Conservation (phyloP, 2,797 vertebrate species). For the Lagorchestes hirsutus region DNA sequence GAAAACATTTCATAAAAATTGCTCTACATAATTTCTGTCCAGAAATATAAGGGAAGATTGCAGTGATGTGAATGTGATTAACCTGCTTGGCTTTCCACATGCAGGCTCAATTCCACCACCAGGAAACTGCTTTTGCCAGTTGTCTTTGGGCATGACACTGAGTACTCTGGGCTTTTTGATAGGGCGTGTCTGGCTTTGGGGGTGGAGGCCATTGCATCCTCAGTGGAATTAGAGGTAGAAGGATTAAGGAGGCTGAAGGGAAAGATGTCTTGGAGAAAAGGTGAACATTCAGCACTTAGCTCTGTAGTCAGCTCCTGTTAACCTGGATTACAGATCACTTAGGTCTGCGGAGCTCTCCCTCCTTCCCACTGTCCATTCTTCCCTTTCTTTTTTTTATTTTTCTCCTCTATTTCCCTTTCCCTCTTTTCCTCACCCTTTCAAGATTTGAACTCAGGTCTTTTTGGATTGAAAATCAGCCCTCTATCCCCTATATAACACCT, state of each 20-base stretch:
- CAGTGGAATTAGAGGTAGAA: not conserved
- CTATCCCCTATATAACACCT: not conserved
- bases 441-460: not conserved
- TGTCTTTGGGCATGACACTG: constrained; percentile 23
- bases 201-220: not conserved
- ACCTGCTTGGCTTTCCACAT: constrained; percentile 39
- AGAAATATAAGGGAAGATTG: constrained; percentile 33
- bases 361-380: not conserved
- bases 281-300: not conserved
- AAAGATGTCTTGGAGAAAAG: not conserved
- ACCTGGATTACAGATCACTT: not conserved
- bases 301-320: not conserved
- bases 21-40: constrained; percentile 23
- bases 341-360: not conserved
- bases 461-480: not conserved
- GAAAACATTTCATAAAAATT: constrained; percentile 41
- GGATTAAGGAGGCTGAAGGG: not conserved
- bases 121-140: constrained; percentile 18
- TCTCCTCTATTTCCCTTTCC: not conserved
- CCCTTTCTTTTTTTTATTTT: not conserved
- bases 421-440: not conserved
- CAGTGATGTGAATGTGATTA: constrained; percentile 26
- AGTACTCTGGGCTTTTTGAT: constrained; percentile 14
- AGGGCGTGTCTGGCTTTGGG: constrained; percentile 12
- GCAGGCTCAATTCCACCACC: constrained; percentile 28